Evolutionary conservation across 1,140 invertebrate genomes (phyloP).

Genomic region (Brachionus sp.): DNA sequence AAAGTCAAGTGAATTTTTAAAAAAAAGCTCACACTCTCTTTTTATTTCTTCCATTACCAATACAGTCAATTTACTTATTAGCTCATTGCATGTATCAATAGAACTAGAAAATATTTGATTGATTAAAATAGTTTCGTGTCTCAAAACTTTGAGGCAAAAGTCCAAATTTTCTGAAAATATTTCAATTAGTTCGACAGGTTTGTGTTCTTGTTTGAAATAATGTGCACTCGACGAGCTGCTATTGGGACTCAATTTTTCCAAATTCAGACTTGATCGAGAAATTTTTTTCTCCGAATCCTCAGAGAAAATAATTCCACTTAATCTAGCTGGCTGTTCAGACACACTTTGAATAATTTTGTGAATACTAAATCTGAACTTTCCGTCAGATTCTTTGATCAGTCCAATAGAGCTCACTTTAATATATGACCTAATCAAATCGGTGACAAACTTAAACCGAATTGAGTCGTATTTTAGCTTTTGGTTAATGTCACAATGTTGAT

Average conservation of each 20-base stretch:
- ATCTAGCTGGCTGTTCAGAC: not conserved
- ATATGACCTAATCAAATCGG: not conserved
- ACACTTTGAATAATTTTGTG: not conserved
- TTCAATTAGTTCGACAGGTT: not conserved
- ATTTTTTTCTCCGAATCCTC: not conserved
- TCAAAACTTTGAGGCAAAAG: constrained; percentile 36
- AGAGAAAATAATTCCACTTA: not conserved
- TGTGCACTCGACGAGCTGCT: not conserved
- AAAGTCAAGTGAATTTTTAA: constrained; percentile 9
- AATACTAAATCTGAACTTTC: not conserved
- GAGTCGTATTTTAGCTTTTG: constrained; percentile 20
- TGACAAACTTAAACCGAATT: not conserved
- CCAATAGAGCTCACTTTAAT: not conserved
- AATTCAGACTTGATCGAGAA: not conserved
- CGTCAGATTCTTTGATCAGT: not conserved
- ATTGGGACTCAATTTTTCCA: not conserved
- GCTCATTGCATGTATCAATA: not conserved
- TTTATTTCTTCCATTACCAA: constrained; percentile 17
- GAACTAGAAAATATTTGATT: not conserved
- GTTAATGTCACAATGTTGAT: constrained; percentile 42
- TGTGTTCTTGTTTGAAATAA: not conserved
- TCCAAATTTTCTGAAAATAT: constrained; percentile 29
- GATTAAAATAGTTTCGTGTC: constrained; percentile 18
- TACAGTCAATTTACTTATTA: constrained; percentile 13
- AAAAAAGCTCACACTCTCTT: constrained; percentile 31